These are phyloP conservation scores for Umimayanthus chanpuru DNA, from an alignment of 92 coral and sea anemone genomes.

Conservation along the genomic window DNA sequence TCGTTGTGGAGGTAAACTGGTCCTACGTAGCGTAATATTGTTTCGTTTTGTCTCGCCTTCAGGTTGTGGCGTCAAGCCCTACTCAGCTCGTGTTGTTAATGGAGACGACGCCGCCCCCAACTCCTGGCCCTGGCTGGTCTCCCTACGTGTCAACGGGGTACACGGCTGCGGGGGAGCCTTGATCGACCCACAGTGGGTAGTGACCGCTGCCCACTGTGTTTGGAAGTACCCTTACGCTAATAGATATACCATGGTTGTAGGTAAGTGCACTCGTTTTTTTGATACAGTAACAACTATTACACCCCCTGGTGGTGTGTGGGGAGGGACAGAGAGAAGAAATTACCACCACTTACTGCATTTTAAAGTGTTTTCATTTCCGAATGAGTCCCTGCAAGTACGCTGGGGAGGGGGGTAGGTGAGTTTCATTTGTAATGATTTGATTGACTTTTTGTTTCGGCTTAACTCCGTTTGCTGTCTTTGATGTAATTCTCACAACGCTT, in stretches of 20 bases:
- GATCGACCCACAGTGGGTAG: conserved; percentile 67
- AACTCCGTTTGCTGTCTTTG: too few species aligned
- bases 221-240: conserved; percentile 48
- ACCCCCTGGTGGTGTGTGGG: too few species aligned
- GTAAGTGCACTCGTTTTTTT: background rate
- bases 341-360: too few species aligned
- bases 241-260: conserved; percentile 65
- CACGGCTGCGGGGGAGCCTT: conserved; percentile 82
- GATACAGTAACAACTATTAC: too few species aligned
- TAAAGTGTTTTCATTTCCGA: too few species aligned
- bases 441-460: too few species aligned
- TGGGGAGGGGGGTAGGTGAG: too few species aligned
- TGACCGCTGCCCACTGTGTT: conserved; percentile 86
- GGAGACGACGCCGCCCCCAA: conserved; percentile 74
- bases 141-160: conserved; percentile 63
- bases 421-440: too few species aligned
- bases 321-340: too few species aligned
- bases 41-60: background rate
- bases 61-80: conserved; percentile 72
- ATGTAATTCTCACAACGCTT: too few species aligned
- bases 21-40: background rate
- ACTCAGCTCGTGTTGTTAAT: conserved; percentile 69
- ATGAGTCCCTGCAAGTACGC: too few species aligned
- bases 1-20: background rate
- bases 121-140: conserved; percentile 85